Evolutionary conservation across 2,888 invertebrate species (phyloP).

Genomic region (Cyrtodaria siliqua): DNA sequence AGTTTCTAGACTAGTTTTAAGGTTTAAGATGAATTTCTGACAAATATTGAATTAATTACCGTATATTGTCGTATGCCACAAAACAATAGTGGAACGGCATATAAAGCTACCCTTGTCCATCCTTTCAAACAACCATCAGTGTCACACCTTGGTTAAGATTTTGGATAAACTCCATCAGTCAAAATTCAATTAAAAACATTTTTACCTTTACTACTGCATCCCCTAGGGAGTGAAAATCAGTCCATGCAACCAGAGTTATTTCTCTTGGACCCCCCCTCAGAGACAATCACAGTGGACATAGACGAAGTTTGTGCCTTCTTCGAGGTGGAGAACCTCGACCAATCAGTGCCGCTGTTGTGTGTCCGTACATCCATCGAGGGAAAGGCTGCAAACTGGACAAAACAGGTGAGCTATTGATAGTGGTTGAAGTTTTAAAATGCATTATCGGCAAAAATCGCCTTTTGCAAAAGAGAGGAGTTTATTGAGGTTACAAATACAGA

Average conservation of each 20-base stretch:
- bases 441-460: too few relatives aligned
- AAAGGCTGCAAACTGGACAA: slow-evolving; percentile 90
- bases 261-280: slow-evolving; percentile 84
- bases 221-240: slow-evolving; percentile 55
- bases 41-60: too few relatives aligned
- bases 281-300: slow-evolving; percentile 87
- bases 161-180: neutral
- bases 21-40: too few relatives aligned
- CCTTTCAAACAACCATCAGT: too few relatives aligned
- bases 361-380: slow-evolving; percentile 88
- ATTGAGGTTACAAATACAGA: too few relatives aligned
- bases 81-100: neutral
- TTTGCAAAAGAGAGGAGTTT: too few relatives aligned
- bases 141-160: neutral
- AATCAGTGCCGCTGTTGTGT: slow-evolving; percentile 87
- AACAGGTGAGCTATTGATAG: too few relatives aligned
- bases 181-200: neutral
- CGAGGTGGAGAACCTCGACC: slow-evolving; percentile 88
- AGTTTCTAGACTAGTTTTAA: too few relatives aligned
- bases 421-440: too few relatives aligned
- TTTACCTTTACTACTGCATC: neutral
- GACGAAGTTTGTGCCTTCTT: slow-evolving; percentile 89
- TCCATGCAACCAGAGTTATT: slow-evolving; percentile 48
- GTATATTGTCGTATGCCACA: too few relatives aligned
- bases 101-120: neutral